phyloP scores from a whole-genome alignment of 2,888 invertebrate species.

The Chymomyza fuscimana region DNA sequence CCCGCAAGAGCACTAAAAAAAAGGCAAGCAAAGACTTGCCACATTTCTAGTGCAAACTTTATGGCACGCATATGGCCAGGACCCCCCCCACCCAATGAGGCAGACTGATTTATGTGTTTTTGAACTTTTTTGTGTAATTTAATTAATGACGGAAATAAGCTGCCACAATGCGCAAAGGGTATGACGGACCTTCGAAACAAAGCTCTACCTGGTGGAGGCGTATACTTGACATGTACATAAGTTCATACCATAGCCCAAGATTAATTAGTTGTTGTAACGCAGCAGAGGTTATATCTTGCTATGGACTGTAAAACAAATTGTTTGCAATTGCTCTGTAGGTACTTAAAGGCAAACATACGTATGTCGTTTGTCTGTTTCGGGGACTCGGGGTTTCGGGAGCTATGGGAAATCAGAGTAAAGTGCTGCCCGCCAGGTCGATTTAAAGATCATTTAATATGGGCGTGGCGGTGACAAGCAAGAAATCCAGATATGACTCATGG shows the following conservation, averaged over 20 bases:
- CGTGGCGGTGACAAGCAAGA: not conserved
- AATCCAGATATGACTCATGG: constrained; percentile 8
- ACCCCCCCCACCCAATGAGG: constrained; percentile 46
- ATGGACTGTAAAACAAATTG: constrained; percentile 62
- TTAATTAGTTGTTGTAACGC: constrained; percentile 71
- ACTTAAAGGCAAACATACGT: constrained; percentile 1
- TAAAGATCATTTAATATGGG: constrained; percentile 44
- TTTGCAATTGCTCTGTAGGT: constrained; percentile 54
- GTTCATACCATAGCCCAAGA: constrained; percentile 50
- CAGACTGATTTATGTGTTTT: constrained; percentile 74
- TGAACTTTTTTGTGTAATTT: constrained; percentile 73
- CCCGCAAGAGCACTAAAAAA: constrained; percentile 62
- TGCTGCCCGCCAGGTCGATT: constrained; percentile 50
- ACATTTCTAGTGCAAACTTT: constrained; percentile 29
- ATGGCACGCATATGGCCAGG: not conserved
- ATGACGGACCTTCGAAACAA: constrained; percentile 23
- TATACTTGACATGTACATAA: not conserved
- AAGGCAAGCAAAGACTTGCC: not conserved
- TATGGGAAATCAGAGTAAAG: constrained; percentile 64
- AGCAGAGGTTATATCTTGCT: constrained; percentile 43
- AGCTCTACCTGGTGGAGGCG: not conserved
- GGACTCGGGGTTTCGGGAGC: constrained; percentile 33
- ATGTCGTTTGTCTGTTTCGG: constrained; percentile 11
- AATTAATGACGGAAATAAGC: constrained; percentile 73
- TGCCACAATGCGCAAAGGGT: constrained; percentile 46